Conservation (phyloP, 2,888 invertebrate genomes). For the Melieria omissa region DNA sequence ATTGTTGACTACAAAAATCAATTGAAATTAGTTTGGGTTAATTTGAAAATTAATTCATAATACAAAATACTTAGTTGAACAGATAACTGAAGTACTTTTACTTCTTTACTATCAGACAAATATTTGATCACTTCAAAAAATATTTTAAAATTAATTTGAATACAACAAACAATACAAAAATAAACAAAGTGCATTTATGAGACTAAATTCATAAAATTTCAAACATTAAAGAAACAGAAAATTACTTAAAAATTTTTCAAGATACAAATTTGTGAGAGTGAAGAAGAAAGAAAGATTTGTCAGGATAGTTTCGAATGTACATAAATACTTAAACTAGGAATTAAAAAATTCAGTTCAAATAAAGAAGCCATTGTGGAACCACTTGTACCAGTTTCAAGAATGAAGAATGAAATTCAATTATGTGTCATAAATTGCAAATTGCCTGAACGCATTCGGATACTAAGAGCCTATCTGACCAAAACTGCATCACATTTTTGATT, state of each 20-base stretch:
- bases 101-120: not conserved
- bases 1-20: not conserved
- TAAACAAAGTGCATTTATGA: not conserved
- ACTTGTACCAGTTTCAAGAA: no score
- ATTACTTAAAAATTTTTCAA: no score
- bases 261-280: no score
- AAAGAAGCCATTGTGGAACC: no score
- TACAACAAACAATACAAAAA: not conserved
- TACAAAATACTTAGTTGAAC: not conserved
- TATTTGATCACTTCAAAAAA: not conserved
- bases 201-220: not conserved
- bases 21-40: not conserved
- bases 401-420: not conserved
- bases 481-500: no score
- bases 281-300: no score
- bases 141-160: not conserved
- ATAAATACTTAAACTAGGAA: no score
- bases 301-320: no score
- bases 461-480: no score
- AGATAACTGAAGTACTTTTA: not conserved
- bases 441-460: no score
- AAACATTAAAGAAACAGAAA: no score
- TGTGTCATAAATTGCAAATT: slow-evolving; percentile 1
- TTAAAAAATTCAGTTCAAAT: no score
- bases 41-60: not conserved